These are phyloP conservation scores for Lutjanus erythropterus DNA, from an alignment of 2,113 vertebrate genomes.

Conservation along the genomic window DNA sequence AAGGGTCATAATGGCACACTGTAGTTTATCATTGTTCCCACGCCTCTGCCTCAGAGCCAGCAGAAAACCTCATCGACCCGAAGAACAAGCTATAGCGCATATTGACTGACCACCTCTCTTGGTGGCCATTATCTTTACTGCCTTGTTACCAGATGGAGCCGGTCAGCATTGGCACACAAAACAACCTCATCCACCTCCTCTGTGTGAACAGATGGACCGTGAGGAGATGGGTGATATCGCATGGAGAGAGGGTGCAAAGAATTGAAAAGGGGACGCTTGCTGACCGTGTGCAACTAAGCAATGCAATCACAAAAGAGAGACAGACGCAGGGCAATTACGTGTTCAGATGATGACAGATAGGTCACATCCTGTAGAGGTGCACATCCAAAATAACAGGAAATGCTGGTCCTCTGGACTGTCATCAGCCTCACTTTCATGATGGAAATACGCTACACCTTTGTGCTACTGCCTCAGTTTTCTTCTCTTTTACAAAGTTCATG, in stretches of 20 bases:
- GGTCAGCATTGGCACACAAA: constrained; percentile 51
- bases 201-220: constrained; percentile 65
- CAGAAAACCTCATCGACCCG: constrained; percentile 44
- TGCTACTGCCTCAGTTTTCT: background rate
- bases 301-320: background rate
- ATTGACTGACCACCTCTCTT: constrained; percentile 54
- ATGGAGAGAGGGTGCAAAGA: constrained; percentile 29
- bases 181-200: constrained; percentile 23
- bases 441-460: background rate
- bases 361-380: constrained; percentile 2
- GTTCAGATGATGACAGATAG: constrained; percentile 20
- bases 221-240: constrained; percentile 50
- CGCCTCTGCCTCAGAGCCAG: constrained; percentile 18
- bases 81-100: constrained; percentile 15
- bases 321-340: background rate
- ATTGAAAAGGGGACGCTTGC: constrained; percentile 8
- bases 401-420: background rate
- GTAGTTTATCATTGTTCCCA: constrained; percentile 26
- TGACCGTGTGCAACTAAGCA: constrained; percentile 14
- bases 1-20: background rate
- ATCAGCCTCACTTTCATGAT: background rate
- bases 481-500: background rate
- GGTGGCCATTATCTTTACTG: constrained; percentile 60
- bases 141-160: constrained; percentile 68
- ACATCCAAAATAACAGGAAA: background rate